phyloP scores from a whole-genome alignment of 2,888 invertebrate species.

The Micropterix aruncella region DNA sequence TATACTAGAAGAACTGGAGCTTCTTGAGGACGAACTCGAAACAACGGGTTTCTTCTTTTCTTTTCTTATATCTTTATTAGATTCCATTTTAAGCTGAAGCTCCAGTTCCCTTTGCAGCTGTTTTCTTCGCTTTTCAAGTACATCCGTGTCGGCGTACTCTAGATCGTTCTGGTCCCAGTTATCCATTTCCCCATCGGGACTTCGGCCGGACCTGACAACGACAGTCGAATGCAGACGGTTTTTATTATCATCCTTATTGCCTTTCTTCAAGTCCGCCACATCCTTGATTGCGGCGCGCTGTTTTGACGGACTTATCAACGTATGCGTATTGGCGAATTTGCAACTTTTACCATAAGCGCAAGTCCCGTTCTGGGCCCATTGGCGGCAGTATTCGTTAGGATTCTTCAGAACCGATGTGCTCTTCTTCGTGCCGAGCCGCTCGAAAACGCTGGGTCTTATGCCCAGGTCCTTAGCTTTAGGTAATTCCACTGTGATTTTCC shows the following conservation, averaged over 20 bases:
- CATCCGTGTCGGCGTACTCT: constrained; percentile 70
- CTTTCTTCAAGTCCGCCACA: constrained; percentile 16
- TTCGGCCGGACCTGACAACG: constrained; percentile 39
- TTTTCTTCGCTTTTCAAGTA: constrained; percentile 58
- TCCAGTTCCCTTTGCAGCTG: constrained; percentile 66
- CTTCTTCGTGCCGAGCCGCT: constrained; percentile 65
- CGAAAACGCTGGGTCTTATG: constrained; percentile 67
- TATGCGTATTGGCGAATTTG: constrained; percentile 62
- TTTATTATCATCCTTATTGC: constrained; percentile 43
- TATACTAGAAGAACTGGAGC: constrained; percentile 47
- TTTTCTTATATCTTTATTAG: constrained; percentile 50
- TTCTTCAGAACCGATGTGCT: constrained; percentile 33
- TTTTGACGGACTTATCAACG: constrained; percentile 62
- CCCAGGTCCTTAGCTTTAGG: constrained; percentile 51
- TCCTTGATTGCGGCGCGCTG: constrained; percentile 55
- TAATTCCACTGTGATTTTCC: constrained; percentile 65
- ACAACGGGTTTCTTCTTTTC: constrained; percentile 53
- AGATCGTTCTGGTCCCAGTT: constrained; percentile 67
- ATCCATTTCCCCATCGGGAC: constrained; percentile 53
- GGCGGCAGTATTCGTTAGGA: constrained; percentile 56
- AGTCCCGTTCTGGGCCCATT: constrained; percentile 64
- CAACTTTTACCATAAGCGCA: constrained; percentile 67
- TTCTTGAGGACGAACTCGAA: constrained; percentile 54
- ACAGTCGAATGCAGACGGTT: constrained; percentile 50
- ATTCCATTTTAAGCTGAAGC: constrained; percentile 64